A percentile compares a stretch with the other conserved stretches of the same genome.
These are phyloP conservation scores for Podarcis cretensis DNA, from an alignment of 2,113 vertebrate species.

Conservation along the genomic window DNA sequence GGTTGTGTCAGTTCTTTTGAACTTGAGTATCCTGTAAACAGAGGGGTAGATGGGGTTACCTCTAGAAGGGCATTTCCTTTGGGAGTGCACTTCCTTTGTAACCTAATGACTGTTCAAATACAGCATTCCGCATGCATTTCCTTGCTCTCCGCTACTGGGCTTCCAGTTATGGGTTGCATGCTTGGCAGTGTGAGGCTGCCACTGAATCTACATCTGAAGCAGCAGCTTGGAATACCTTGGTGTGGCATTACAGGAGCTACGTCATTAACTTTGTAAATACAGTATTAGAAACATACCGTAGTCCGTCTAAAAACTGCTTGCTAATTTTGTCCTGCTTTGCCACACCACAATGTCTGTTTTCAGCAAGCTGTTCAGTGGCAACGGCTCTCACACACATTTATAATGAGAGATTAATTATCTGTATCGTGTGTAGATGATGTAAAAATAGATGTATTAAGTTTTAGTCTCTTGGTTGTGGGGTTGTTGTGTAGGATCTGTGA, in stretches of 20 bases:
- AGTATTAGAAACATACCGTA: conserved; percentile 3
- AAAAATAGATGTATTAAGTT: neutral
- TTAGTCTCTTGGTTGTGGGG: neutral
- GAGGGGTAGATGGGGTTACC: neutral
- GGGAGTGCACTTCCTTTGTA: conserved; percentile 36
- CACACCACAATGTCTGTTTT: neutral
- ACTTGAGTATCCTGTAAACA: neutral
- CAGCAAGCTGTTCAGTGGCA: neutral
- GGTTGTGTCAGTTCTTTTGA: neutral
- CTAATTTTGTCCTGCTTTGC: conserved; percentile 10
- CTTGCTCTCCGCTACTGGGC: neutral
- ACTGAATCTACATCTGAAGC: neutral
- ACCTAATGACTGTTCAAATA: conserved; percentile 18
- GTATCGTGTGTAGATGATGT: neutral
- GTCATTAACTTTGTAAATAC: conserved; percentile 16
- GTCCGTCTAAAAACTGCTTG: neutral
- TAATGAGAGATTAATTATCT: neutral
- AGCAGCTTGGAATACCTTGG: neutral
- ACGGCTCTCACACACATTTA: neutral
- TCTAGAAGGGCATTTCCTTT: conserved; percentile 32
- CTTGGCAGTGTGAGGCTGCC: neutral
- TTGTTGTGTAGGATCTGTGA: neutral
- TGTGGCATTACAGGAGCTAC: conserved; percentile 1
- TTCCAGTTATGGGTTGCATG: neutral
- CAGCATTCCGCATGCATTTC: neutral